These are phyloP conservation scores for Synanthedon myopaeformis DNA, from an alignment of 2,888 invertebrate species.

Conservation along the genomic window DNA sequence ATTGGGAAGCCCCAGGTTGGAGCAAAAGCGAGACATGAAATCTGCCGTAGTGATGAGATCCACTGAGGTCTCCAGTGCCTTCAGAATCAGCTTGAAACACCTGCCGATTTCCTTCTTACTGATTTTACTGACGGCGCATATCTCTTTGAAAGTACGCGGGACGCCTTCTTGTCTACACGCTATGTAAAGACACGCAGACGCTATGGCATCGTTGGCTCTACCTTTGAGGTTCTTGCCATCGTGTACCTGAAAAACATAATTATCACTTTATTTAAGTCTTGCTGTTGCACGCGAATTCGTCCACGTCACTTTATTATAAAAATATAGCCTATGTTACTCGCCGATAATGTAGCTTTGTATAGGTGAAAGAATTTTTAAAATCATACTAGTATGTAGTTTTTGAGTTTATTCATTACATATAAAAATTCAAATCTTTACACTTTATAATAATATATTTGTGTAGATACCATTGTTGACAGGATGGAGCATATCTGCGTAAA, in stretches of 20 bases:
- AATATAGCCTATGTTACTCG: too few species aligned
- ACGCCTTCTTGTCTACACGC: slow-evolving; percentile 99
- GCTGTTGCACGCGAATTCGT: too few species aligned
- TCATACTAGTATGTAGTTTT: too few species aligned
- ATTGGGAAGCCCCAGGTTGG: slow-evolving; percentile 89
- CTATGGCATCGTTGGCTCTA: slow-evolving; percentile 96
- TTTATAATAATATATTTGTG: too few species aligned
- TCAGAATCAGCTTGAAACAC: slow-evolving; percentile 96
- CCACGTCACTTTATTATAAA: too few species aligned
- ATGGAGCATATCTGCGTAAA: too few species aligned
- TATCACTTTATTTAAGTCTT: too few species aligned
- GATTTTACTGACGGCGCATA: slow-evolving; percentile 98
- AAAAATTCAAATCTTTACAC: too few species aligned
- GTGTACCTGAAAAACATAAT: slow-evolving; percentile 72
- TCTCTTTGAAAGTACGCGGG: slow-evolving; percentile 98
- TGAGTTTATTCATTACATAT: too few species aligned
- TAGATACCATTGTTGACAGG: too few species aligned
- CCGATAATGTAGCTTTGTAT: too few species aligned
- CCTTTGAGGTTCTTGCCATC: slow-evolving; percentile 97
- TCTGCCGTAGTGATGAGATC: slow-evolving; percentile 98
- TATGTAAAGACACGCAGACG: slow-evolving; percentile 98
- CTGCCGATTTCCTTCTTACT: slow-evolving; percentile 99
- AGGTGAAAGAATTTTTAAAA: too few species aligned
- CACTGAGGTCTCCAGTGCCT: slow-evolving; percentile 95
- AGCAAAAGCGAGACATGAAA: slow-evolving; percentile 99